Conservation (phyloP, 2,113 vertebrate genomes). For the Chrysochloris asiatica region DNA sequence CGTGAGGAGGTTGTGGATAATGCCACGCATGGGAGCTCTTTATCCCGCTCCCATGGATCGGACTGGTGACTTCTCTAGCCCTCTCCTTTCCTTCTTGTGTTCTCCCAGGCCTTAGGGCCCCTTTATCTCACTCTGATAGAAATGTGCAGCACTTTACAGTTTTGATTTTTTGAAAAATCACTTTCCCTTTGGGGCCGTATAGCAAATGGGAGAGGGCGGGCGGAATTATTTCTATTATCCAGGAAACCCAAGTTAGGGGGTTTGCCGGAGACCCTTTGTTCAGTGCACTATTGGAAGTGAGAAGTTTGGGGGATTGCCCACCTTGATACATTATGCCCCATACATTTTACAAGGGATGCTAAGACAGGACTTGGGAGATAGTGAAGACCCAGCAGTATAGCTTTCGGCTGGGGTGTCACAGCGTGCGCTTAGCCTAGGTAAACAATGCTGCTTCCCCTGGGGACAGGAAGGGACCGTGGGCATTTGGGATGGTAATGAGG, state of each 20-base stretch:
- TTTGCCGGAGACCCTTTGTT: background rate
- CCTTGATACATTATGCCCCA: background rate
- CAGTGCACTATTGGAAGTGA: background rate
- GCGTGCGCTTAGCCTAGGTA: background rate
- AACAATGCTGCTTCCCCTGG: slow-evolving; percentile 38
- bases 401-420: background rate
- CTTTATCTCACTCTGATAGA: background rate
- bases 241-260: background rate
- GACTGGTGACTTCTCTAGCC: background rate
- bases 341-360: background rate
- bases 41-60: background rate
- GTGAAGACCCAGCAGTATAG: background rate
- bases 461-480: background rate
- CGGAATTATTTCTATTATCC: background rate
- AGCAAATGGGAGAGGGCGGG: background rate
- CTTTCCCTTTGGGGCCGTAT: background rate
- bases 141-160: background rate
- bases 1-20: fast-evolving
- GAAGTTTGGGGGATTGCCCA: background rate
- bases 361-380: background rate
- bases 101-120: slow-evolving; percentile 34
- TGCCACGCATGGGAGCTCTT: slow-evolving; percentile 37
- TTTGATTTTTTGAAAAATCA: background rate
- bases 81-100: background rate
- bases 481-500: background rate